Evolutionary conservation across 1,140 invertebrate species (phyloP).

Genomic region (Drosophila sturtevanti): DNA sequence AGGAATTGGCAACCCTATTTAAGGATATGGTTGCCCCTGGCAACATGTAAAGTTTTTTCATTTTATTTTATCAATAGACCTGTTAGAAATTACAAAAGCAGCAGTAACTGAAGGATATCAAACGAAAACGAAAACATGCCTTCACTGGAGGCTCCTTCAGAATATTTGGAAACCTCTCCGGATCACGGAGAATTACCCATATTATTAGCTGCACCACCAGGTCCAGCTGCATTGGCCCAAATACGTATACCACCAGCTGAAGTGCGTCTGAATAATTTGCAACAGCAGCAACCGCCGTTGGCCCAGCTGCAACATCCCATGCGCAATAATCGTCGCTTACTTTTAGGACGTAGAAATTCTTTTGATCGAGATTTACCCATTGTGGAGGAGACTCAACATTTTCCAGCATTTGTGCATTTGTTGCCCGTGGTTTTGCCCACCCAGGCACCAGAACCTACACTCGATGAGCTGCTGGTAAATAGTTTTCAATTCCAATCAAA

Average conservation of each 20-base stretch:
- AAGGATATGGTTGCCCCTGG: background rate
- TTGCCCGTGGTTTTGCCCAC: conserved; percentile 85
- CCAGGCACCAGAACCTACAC: conserved; percentile 83
- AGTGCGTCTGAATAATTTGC: conserved; percentile 46
- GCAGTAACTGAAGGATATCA: background rate
- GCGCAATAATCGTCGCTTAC: conserved; percentile 42
- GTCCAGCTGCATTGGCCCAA: conserved; percentile 63
- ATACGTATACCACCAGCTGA: conserved; percentile 56
- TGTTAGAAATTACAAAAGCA: conserved; percentile 30
- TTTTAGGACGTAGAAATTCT: conserved; percentile 51
- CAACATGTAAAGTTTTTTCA: background rate
- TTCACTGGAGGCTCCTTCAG: conserved; percentile 66
- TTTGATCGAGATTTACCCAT: conserved; percentile 68
- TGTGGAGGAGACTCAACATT: conserved; percentile 66
- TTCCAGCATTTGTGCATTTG: conserved; percentile 79
- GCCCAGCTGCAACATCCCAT: conserved; percentile 21
- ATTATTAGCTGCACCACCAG: conserved; percentile 47
- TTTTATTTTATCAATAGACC: conserved; percentile 55
- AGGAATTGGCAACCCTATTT: background rate
- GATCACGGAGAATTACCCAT: conserved; percentile 65
- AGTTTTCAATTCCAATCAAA: background rate
- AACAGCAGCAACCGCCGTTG: conserved; percentile 17
- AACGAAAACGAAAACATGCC: conserved; percentile 47
- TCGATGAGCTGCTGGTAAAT: conserved; percentile 85
- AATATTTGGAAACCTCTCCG: conserved; percentile 67